phyloP scores from a whole-genome alignment of 2,113 vertebrate genomes.

The Nestor notabilis region DNA sequence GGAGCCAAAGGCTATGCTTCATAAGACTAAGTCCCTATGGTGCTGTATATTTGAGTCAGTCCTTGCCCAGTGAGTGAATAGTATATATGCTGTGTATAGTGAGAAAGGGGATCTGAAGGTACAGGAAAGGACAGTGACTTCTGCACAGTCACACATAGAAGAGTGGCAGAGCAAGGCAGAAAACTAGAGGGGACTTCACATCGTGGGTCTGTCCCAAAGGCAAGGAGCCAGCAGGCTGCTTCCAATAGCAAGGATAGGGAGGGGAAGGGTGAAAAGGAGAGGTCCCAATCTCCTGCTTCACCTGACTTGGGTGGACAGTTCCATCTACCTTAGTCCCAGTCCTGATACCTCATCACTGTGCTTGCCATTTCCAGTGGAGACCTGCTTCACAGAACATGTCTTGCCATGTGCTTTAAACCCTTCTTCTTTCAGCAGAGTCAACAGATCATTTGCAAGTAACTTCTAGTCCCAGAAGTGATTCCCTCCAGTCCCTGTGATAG shows the following conservation, averaged over 20 bases:
- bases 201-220: not conserved
- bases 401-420: not conserved
- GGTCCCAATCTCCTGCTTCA: not conserved
- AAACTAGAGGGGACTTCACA: not conserved
- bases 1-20: not conserved
- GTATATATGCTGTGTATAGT: rapidly evolving
- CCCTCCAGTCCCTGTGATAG: not conserved
- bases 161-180: not conserved
- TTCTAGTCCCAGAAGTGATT: not conserved
- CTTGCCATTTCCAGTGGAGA: not conserved
- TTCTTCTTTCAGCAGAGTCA: not conserved
- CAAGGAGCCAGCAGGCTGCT: not conserved
- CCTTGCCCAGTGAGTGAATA: not conserved
- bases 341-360: not conserved
- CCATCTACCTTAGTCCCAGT: not conserved
- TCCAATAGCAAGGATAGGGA: not conserved
- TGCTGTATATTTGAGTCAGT: not conserved
- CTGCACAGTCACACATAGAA: not conserved
- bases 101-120: not conserved
- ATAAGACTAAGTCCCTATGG: rapidly evolving
- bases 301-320: not conserved
- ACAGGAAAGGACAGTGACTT: not conserved
- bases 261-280: rapidly evolving
- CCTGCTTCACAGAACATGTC: not conserved
- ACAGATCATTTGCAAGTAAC: not conserved